Conservation (phyloP, 2,113 vertebrate genomes). For the Taurulus bubalis region DNA sequence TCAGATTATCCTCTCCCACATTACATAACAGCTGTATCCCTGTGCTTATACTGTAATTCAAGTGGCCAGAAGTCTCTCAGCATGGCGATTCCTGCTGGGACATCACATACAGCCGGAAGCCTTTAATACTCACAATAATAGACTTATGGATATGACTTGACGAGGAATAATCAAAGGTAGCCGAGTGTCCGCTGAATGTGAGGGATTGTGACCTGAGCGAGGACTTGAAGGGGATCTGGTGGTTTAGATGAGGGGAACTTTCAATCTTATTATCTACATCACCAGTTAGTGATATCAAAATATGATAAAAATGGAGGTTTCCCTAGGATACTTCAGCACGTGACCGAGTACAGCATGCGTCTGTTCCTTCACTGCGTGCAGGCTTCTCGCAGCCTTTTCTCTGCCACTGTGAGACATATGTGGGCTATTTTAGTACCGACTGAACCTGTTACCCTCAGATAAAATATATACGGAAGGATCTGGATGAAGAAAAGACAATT, state of each 20-base stretch:
- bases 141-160: slow-evolving; percentile 26
- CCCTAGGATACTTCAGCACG: background rate
- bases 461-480: slow-evolving; percentile 15
- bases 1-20: slow-evolving; percentile 43
- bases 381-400: background rate
- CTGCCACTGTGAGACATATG: background rate
- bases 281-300: background rate
- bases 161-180: slow-evolving; percentile 27
- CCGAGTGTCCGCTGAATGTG: background rate
- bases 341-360: slow-evolving; percentile 2
- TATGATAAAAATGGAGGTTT: background rate
- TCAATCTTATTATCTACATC: background rate
- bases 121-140: slow-evolving; percentile 18
- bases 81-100: slow-evolving; percentile 9
- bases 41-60: background rate
- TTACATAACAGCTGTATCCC: slow-evolving; percentile 45
- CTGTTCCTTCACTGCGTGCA: slow-evolving; percentile 13
- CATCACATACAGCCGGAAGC: slow-evolving; percentile 21
- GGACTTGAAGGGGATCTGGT: slow-evolving; percentile 15
- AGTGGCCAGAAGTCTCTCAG: background rate
- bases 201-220: background rate
- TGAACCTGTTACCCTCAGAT: slow-evolving; percentile 4
- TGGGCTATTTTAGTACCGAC: slow-evolving; percentile 17
- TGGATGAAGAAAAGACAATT: background rate
- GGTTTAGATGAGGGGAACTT: slow-evolving; percentile 7